Conservation (phyloP, 2,113 vertebrate species). For the Semicossyphus pulcher region DNA sequence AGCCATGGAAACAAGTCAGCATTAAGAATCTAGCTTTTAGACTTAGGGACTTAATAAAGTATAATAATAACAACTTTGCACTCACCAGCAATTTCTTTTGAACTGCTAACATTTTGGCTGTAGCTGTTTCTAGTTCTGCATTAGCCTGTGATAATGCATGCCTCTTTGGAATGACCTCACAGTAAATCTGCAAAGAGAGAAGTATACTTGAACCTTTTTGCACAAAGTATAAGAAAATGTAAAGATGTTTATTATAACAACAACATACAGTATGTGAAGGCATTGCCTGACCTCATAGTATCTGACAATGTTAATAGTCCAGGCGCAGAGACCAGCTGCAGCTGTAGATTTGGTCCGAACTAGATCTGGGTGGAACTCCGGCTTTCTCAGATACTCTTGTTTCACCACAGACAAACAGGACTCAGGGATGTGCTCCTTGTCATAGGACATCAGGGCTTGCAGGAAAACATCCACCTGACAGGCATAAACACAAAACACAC, state of each 20-base stretch:
- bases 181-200: constrained; percentile 80
- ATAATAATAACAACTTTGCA: constrained; percentile 20
- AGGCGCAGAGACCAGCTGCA: constrained; percentile 89
- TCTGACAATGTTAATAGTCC: constrained; percentile 87
- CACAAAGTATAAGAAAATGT: neutral
- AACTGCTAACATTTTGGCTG: constrained; percentile 81
- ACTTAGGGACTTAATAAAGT: neutral
- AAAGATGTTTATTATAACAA: neutral
- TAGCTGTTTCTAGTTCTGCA: constrained; percentile 82
- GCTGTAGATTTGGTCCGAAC: constrained; percentile 88
- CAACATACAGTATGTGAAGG: neutral
- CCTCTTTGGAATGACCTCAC: constrained; percentile 86
- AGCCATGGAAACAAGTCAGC: constrained; percentile 3
- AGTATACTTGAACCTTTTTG: neutral
- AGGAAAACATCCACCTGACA: constrained; percentile 88
- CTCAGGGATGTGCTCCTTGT: constrained; percentile 89
- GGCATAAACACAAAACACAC: constrained; percentile 24
- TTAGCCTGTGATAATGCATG: constrained; percentile 83
- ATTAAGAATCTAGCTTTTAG: constrained; percentile 12
- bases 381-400: constrained; percentile 85
- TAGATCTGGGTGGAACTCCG: constrained; percentile 86
- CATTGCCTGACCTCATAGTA: constrained; percentile 85
- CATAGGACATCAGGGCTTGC: constrained; percentile 84
- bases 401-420: constrained; percentile 86
- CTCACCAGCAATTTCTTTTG: constrained; percentile 86